Conservation (phyloP, 2,797 vertebrate genomes). For the Mus caroli region DNA sequence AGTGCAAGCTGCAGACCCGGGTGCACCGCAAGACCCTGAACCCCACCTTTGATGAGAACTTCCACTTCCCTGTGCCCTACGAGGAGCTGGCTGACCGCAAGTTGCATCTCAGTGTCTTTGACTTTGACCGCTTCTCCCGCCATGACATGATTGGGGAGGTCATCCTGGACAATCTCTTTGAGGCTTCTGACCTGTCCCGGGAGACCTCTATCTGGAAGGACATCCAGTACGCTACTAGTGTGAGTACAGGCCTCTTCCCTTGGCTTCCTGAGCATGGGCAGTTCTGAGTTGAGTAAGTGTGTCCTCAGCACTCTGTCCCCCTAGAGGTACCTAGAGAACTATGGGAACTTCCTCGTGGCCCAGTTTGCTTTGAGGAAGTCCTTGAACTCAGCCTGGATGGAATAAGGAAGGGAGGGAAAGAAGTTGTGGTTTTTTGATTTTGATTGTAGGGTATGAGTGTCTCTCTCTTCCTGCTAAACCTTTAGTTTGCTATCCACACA, state of each 20-base stretch:
- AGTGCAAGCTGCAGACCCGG: slow-evolving; percentile 98
- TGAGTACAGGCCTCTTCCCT: slow-evolving; percentile 88
- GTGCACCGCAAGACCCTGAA: slow-evolving; percentile 99
- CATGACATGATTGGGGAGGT: slow-evolving; percentile 99
- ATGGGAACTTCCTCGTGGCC: background rate
- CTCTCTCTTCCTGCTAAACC: background rate
- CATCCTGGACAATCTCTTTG: slow-evolving; percentile 97
- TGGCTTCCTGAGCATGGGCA: background rate
- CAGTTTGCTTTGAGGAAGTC: background rate
- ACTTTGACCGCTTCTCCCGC: slow-evolving; percentile 98
- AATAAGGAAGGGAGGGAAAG: background rate
- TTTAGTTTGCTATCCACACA: background rate
- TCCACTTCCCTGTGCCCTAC: slow-evolving; percentile 97
- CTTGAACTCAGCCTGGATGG: background rate
- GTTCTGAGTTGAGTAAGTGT: background rate
- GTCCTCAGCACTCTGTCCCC: accelerated
- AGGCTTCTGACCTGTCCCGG: slow-evolving; percentile 96
- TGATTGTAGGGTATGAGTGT: background rate
- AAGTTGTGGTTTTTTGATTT: background rate
- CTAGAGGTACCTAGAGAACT: background rate
- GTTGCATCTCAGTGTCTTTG: slow-evolving; percentile 98
- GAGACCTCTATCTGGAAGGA: slow-evolving; percentile 98
- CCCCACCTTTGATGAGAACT: slow-evolving; percentile 96
- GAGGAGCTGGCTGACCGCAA: slow-evolving; percentile 95
- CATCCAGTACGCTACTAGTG: slow-evolving; percentile 96